phyloP scores from a whole-genome alignment of 2,113 vertebrate species.

The Quiscalus mexicanus region DNA sequence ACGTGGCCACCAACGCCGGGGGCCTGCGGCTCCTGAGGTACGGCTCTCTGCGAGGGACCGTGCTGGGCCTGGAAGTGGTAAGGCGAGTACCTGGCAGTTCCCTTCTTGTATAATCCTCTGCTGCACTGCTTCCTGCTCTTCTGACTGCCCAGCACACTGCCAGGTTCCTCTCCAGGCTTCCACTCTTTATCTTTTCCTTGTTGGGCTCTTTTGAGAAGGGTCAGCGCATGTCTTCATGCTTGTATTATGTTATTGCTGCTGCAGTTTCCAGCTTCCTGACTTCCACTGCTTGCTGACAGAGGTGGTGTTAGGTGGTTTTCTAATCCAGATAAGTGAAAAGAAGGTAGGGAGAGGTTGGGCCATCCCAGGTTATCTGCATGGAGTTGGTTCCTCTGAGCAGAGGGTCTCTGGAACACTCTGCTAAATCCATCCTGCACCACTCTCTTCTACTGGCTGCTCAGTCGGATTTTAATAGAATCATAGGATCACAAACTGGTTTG shows the following conservation, averaged over 20 bases:
- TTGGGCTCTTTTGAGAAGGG: background rate
- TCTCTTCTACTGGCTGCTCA: background rate
- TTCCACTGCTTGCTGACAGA: background rate
- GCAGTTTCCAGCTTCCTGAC: background rate
- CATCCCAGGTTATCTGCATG: background rate
- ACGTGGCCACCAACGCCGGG: slow-evolving; percentile 92
- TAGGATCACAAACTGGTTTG: background rate
- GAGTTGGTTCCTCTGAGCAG: background rate
- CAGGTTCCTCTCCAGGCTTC: background rate
- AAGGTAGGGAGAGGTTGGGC: background rate
- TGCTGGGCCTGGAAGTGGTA: slow-evolving; percentile 94
- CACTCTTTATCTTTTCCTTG: background rate
- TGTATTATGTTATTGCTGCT: background rate
- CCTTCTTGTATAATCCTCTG: background rate
- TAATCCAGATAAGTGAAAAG: background rate
- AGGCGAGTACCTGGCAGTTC: slow-evolving; percentile 42
- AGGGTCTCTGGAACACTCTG: background rate
- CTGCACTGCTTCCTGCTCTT: background rate
- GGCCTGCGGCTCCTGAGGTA: slow-evolving; percentile 90
- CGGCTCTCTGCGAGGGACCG: slow-evolving; percentile 88
- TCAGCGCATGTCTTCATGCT: accelerated
- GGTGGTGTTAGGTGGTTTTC: background rate
- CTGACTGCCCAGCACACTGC: background rate
- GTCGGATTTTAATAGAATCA: accelerated
- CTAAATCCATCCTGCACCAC: background rate